Evolutionary conservation across 2,797 vertebrate species (phyloP).

Genomic region (Sebastes vulpes): DNA sequence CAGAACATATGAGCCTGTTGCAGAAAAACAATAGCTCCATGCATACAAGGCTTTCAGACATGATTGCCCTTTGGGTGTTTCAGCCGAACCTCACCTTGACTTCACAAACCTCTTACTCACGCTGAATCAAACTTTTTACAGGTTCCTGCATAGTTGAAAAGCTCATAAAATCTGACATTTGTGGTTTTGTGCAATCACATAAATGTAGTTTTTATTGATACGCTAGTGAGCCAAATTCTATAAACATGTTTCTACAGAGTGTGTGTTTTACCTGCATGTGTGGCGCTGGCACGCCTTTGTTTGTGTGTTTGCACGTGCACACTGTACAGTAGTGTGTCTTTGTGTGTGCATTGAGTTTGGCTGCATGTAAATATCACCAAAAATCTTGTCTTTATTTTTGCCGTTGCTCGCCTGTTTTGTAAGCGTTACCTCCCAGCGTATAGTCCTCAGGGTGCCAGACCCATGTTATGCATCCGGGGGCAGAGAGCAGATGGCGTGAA

Average conservation of each 20-base stretch:
- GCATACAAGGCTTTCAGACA: slow-evolving; percentile 21
- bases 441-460: slow-evolving; percentile 41
- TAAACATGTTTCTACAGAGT: neutral
- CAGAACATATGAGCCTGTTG: slow-evolving; percentile 76
- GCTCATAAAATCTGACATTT: neutral
- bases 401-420: neutral
- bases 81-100: slow-evolving; percentile 4
- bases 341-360: neutral
- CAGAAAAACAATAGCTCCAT: slow-evolving; percentile 52
- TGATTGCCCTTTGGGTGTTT: slow-evolving; percentile 25
- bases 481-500: slow-evolving; percentile 63
- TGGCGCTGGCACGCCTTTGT: neutral
- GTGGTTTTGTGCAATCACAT: neutral
- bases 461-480: neutral
- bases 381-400: neutral
- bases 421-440: neutral
- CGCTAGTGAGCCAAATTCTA: neutral
- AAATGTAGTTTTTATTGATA: neutral
- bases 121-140: neutral
- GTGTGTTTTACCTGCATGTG: neutral
- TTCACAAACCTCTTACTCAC: slow-evolving; percentile 2
- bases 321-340: neutral
- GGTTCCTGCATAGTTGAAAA: neutral
- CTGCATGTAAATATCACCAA: neutral
- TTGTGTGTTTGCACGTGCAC: neutral